phyloP scores from a whole-genome alignment of 2,888 invertebrate genomes.

The Sarcophaga subvicina region DNA sequence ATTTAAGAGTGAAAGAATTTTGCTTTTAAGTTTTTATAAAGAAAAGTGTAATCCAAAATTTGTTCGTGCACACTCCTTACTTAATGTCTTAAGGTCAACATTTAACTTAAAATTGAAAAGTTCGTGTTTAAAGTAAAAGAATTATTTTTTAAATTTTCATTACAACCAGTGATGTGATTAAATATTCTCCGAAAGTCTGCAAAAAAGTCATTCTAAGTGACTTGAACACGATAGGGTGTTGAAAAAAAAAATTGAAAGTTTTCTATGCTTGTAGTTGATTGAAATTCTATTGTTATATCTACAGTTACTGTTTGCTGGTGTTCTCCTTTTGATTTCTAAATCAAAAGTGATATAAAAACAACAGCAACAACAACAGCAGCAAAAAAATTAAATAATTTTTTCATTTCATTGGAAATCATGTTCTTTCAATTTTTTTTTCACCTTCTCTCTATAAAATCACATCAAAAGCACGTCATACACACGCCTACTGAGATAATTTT shows the following conservation, averaged over 20 bases:
- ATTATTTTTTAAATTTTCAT: too few relatives aligned
- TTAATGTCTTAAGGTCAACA: too few relatives aligned
- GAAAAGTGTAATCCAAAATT: too few relatives aligned
- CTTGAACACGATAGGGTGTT: not conserved
- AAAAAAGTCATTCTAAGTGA: too few relatives aligned
- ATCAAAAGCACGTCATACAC: conserved; percentile 63
- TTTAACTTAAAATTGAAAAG: too few relatives aligned
- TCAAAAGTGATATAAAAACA: not conserved
- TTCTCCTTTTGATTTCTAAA: conserved; percentile 19
- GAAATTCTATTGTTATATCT: conserved; percentile 28
- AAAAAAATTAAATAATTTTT: not conserved
- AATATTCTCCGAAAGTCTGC: too few relatives aligned
- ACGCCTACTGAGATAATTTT: conserved; percentile 64
- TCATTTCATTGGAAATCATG: not conserved
- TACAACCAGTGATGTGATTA: too few relatives aligned
- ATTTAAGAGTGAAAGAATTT: too few relatives aligned
- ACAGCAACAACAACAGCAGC: not conserved
- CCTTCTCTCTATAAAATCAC: conserved; percentile 51
- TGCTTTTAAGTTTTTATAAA: too few relatives aligned
- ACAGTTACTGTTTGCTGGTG: not conserved
- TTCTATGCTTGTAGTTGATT: conserved; percentile 30
- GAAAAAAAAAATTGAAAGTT: not conserved
- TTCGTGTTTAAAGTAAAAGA: too few relatives aligned
- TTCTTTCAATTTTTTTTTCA: conserved; percentile 24
- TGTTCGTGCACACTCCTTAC: too few relatives aligned